phyloP scores from a whole-genome alignment of 2,797 vertebrate genomes.

The Myripristis jacobus region DNA sequence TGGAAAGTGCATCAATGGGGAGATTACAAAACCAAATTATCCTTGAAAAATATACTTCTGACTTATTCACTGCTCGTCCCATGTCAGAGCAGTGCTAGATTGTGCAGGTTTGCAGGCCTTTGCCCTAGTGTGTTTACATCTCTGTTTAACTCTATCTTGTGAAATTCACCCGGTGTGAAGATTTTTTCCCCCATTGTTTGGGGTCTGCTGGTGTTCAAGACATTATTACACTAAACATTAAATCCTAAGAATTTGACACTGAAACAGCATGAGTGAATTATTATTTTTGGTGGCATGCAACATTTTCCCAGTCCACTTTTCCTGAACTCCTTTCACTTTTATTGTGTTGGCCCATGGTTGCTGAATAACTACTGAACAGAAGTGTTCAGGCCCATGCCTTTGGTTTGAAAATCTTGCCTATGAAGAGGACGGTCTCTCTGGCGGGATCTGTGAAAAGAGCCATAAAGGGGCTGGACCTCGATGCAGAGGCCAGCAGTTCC shows the following conservation, averaged over 20 bases:
- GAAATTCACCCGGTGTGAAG: too few relatives aligned
- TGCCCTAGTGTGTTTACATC: constrained; percentile 27
- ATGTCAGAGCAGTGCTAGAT: constrained; percentile 18
- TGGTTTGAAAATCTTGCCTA: constrained; percentile 53
- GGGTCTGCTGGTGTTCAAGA: too few relatives aligned
- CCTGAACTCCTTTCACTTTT: too few relatives aligned
- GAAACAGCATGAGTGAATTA: too few relatives aligned
- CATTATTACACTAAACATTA: too few relatives aligned
- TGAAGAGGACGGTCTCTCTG: constrained; percentile 64
- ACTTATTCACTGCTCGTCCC: constrained; percentile 4
- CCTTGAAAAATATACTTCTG: constrained; percentile 41
- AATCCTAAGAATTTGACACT: too few relatives aligned
- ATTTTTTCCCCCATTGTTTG: too few relatives aligned
- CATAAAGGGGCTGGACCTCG: constrained; percentile 82
- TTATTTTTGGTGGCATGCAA: too few relatives aligned
- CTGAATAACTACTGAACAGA: too few relatives aligned
- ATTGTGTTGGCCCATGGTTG: too few relatives aligned
- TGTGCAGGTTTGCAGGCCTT: constrained; percentile 10
- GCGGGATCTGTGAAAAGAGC: constrained; percentile 83
- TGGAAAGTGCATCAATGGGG: constrained; percentile 37
- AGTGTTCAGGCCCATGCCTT: background rate
- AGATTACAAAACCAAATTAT: constrained; percentile 49
- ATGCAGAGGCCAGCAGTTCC: constrained; percentile 63
- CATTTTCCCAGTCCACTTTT: too few relatives aligned
- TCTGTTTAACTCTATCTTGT: constrained; percentile 6